Base-by-base conservation (phyloP, 1,140 invertebrate species). In the Samia ricini region DNA sequence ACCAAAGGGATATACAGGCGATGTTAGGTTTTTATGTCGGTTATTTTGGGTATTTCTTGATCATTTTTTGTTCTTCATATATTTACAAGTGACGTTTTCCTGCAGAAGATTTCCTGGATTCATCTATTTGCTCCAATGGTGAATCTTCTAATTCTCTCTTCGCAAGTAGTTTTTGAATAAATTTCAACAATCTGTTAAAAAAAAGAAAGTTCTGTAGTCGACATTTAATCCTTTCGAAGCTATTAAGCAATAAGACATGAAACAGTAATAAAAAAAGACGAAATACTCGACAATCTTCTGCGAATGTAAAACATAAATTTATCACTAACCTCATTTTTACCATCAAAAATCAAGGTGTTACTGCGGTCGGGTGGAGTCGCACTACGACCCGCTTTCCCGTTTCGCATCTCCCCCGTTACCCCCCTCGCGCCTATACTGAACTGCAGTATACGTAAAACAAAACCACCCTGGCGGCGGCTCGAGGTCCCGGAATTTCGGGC, bases 371-470 rank as follows among this genome's bases (percentile, higher is more conserved):
- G 61, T 60, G 48, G 71, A 42, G 64, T 71, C 52, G 64, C 60
- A 58, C 54, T 49, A 15, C 49, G 58, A 24, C 59, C 63, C 56
- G 15, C 33, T 42, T 15, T 42, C 33, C 33, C 33, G 3, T 1
- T 42, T 42, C 56, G 20, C 20, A 60, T 57, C 61, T 54, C 67
- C 69, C 63, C 68, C 63, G 33, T 62, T 26, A 21, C 61, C 48
- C 58, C 56, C 49, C 50, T 65, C 62, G 58, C 51, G 24, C 63
- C 68, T 82, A 83, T 83, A 83, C 76, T 77, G 70, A 75, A 80
- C 72, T 85, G 80, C 81, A 84, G 77, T 82, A 85, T 83, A 83
- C 71, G 77, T 81, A 76, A 79, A 82, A 77, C 77, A 77, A 76
- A 81, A 74, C 79, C 72, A 50, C 76, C 79, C 77, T 52, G 3